phyloP scores from a whole-genome alignment of 2,888 invertebrate species.

The Macroteleia sp. region DNA sequence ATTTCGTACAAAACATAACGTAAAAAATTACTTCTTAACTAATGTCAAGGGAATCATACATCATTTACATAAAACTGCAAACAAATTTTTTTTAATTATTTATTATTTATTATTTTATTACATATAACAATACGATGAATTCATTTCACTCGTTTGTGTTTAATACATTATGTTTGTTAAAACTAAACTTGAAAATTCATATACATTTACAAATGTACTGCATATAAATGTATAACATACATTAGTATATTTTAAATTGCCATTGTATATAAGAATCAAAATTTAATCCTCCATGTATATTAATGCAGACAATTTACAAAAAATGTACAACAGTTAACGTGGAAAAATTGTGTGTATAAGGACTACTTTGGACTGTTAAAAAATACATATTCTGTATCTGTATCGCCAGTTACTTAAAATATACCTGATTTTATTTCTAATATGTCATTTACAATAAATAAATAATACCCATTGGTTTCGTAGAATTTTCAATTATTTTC shows the following conservation, averaged over 20 bases:
- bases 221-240: conserved; percentile 34
- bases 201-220: conserved; percentile 38
- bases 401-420: conserved; percentile 9
- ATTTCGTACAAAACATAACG: too few species aligned
- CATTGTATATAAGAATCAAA: conserved; percentile 24
- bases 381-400: conserved; percentile 3
- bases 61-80: too few species aligned
- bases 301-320: conserved; percentile 19
- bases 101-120: conserved; percentile 32
- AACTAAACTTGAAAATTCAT: conserved; percentile 29
- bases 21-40: too few species aligned
- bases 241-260: conserved; percentile 20
- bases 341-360: background rate
- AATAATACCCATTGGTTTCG: conserved; percentile 2
- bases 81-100: conserved; percentile 25
- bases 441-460: background rate
- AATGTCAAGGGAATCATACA: too few species aligned
- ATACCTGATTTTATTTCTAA: conserved; percentile 4
- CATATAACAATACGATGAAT: conserved; percentile 50
- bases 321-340: conserved; percentile 36
- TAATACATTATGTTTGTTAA: conserved; percentile 29
- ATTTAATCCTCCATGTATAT: conserved; percentile 33
- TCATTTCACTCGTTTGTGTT: conserved; percentile 32
- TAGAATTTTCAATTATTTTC: conserved; percentile 3
- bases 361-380: conserved; percentile 13